Evolutionary conservation across 2,113 vertebrate species (phyloP), one percentile per base, ranked within the genome.

Genomic region (Mastomys natalensis): DNA sequence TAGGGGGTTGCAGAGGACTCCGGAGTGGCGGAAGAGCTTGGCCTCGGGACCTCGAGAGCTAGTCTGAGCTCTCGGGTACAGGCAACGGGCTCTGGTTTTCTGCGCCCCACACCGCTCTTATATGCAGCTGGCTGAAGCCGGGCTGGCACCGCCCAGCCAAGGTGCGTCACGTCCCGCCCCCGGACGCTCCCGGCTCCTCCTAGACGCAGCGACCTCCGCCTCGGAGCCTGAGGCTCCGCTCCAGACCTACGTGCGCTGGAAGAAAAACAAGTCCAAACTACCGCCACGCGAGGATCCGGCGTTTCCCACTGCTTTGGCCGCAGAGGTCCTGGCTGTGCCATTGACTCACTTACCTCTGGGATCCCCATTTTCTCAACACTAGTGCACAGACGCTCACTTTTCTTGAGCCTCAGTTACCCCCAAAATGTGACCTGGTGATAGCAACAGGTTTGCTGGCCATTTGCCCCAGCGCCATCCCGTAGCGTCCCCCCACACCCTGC

Each of bases 161-260:
- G 55, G 70, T 95, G 97, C 98, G 98, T 98, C 98, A 98, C 97
- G 95, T 90, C 94, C 87, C 87, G 80, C 64, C 21, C 22, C 92
- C 96, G 1, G 96, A 85, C 97, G 82, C 72, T 43, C 51, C 19
- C 66, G 22, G 89, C 92, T 31, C 24, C 78, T n/a, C 37, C 26
- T 40, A 5, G n/a, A 10, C 7, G 13, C 12, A 0, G 74, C 58
- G 64, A 45, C 51, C 58, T 70, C 84, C 0, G 22, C 55, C 0
- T 62, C 43, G n/a, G 24, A 84, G 81, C 81, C 81, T 17, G 24
- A 15, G 24, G 81, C 81, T 84, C 53, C 13, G 13, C 55, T 84
- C 6, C n/a, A 84, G n/a, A 26, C n/a, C 81, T 84, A 62, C 80
- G n/a, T 84, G 81, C n/a, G 3, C 58, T 84, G n/a, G 24, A 43